Percentiles rank a stretch among this genome's conserved stretches.
Conservation (phyloP, 2,888 invertebrate species). For the Miltochrista miniata region DNA sequence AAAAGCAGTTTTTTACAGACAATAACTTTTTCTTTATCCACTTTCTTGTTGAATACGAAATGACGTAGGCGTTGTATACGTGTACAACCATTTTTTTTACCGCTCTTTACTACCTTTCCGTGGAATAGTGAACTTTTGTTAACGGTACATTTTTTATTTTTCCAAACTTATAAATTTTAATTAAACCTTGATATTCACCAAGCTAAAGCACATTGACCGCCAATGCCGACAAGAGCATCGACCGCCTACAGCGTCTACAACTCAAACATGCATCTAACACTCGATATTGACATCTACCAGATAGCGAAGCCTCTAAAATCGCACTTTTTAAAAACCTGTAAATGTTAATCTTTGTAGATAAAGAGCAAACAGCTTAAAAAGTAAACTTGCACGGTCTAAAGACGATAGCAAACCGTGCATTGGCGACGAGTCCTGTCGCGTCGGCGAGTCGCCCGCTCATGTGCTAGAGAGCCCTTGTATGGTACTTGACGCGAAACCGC, state of each 20-base stretch:
- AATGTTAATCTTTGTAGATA: conserved; percentile 26
- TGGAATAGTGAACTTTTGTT: too few relatives aligned
- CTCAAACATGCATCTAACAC: not conserved
- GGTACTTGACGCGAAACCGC: conserved; percentile 64
- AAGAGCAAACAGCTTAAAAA: conserved; percentile 21
- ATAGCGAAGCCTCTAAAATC: not conserved
- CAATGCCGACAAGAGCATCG: too few relatives aligned
- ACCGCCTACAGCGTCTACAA: conserved; percentile 5
- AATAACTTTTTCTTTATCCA: too few relatives aligned
- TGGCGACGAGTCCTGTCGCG: conserved; percentile 48
- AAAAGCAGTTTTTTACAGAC: too few relatives aligned
- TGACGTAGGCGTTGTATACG: too few relatives aligned
- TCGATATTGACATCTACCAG: not conserved
- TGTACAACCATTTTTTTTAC: too few relatives aligned
- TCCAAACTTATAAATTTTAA: too few relatives aligned
- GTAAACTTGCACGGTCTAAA: conserved; percentile 6
- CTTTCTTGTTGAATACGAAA: too few relatives aligned
- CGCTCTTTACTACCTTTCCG: too few relatives aligned
- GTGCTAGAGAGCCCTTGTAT: conserved; percentile 51
- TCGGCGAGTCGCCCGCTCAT: conserved; percentile 35
- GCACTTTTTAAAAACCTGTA: conserved; percentile 13
- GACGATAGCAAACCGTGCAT: conserved; percentile 8
- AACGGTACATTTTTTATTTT: too few relatives aligned
- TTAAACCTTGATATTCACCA: too few relatives aligned
- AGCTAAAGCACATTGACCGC: too few relatives aligned